Evolutionary conservation across 2,888 invertebrate species (phyloP).

Genomic region (Drosophila putrida): DNA sequence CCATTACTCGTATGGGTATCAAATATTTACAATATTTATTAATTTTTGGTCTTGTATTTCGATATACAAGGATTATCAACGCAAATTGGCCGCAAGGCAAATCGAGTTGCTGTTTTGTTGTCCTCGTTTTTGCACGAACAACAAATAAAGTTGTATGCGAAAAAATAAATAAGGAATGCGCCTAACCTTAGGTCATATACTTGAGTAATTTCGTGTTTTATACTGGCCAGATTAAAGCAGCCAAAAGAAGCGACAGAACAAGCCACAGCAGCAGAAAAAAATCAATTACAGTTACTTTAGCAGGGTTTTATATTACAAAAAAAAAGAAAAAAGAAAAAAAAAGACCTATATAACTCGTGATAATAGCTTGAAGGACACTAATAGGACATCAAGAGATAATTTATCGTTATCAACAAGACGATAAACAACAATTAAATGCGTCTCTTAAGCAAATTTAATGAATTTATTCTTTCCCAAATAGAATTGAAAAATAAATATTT

Average conservation of each 20-base stretch:
- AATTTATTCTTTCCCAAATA: background rate
- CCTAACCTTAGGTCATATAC: conserved; percentile 47
- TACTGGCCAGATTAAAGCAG: conserved; percentile 40
- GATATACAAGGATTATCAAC: conserved; percentile 35
- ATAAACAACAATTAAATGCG: conserved; percentile 6
- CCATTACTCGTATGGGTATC: conserved; percentile 5
- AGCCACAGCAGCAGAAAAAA: conserved; percentile 13
- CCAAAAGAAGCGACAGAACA: conserved; percentile 26
- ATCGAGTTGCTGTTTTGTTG: conserved; percentile 25
- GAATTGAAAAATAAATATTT: background rate
- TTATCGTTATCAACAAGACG: conserved; percentile 6
- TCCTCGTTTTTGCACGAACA: conserved; percentile 30
- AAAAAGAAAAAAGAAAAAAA: conserved; percentile 1
- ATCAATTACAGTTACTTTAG: conserved; percentile 35
- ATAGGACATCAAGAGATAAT: conserved; percentile 21
- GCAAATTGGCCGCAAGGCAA: conserved; percentile 37
- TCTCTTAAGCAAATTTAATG: background rate
- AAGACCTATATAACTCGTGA: conserved; percentile 12
- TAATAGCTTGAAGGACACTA: conserved; percentile 17
- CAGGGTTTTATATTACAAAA: conserved; percentile 16
- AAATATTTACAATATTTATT: conserved; percentile 65
- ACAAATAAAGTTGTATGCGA: conserved; percentile 32
- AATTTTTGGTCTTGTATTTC: conserved; percentile 40
- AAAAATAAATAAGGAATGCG: conserved; percentile 11
- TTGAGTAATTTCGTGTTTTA: conserved; percentile 36